Base-by-base conservation (phyloP, 2,888 invertebrate species). In the Furcula furcula region DNA sequence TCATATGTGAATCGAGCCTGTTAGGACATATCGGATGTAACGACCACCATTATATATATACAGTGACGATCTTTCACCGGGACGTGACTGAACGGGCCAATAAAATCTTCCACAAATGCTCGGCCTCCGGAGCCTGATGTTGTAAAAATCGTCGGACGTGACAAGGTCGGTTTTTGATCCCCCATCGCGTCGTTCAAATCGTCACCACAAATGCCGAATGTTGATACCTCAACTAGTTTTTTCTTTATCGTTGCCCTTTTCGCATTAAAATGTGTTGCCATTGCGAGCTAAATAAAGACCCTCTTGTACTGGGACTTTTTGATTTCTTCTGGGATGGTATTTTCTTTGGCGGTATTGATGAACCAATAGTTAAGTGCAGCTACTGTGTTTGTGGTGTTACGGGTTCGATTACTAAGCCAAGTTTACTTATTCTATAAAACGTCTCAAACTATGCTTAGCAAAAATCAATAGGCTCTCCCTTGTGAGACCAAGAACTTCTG, bases 11-110 rank as follows among this genome's bases (percentile, higher is more conserved):
- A 80, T 77, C 67, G 73, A 45, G 55, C 68, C 67, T 74, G 75
- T 81, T 76, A 75, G 71, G 74, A 77, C 68, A 66, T 75, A 76
- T 79, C 73, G 73, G 54, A 56, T 50, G 61, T 71, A 80, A 74
- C 70, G 66, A 69, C 66, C 65, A 61, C 62, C 64, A 6, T 4
- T 6, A 72, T 71, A n/a, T 74, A 55, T 59, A 63, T 63, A 64
- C 64, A 59, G 70, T 73, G 71, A 66, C 78, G 80, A 78, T 81
- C 75, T 79, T 76, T 74, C 58, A 64, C 64, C 42, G 52, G 59
- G 69, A 83, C 83, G 84, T 85, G 85, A 83, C 79, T 76, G 72
- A 76, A 67, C 62, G 67, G 58, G 62, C 71, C 73, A 76, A 81
- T 84, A 85, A 83, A 84, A 81, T 77, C 77, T 71, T 67, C 63